phyloP scores from a whole-genome alignment of 2,797 vertebrate species.

The Pachyuromys duprasi region DNA sequence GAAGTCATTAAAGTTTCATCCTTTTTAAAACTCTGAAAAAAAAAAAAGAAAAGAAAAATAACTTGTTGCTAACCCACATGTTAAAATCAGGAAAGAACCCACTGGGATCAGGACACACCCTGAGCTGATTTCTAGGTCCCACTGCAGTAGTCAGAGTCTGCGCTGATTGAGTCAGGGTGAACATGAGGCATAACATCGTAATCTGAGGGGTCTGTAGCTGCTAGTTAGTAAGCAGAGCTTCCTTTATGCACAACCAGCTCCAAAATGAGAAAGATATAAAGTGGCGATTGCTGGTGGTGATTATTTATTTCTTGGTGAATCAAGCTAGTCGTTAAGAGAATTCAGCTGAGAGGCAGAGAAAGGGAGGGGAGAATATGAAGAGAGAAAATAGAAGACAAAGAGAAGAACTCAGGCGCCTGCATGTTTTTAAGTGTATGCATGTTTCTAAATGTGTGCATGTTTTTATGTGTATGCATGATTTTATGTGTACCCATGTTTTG shows the following conservation, averaged over 20 bases:
- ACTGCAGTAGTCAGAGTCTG: accelerated
- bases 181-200: not conserved
- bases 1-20: not conserved
- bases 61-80: not conserved
- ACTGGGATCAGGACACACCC: too few relatives aligned
- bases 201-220: not conserved
- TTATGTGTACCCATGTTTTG: too few relatives aligned
- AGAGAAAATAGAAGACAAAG: not conserved
- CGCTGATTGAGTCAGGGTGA: not conserved
- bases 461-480: too few relatives aligned
- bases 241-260: not conserved
- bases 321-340: not conserved
- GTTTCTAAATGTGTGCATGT: too few relatives aligned
- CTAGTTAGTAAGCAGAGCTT: not conserved
- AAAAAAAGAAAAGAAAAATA: too few relatives aligned
- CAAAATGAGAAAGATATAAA: not conserved
- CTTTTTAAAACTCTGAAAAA: not conserved
- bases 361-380: too few relatives aligned
- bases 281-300: not conserved
- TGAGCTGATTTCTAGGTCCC: accelerated
- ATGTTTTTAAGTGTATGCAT: not conserved
- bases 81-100: not conserved
- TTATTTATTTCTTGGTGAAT: not conserved
- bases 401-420: not conserved
- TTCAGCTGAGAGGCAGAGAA: not conserved